phyloP scores from a whole-genome alignment of 2,113 vertebrate genomes.

The Xenus cinereus region DNA sequence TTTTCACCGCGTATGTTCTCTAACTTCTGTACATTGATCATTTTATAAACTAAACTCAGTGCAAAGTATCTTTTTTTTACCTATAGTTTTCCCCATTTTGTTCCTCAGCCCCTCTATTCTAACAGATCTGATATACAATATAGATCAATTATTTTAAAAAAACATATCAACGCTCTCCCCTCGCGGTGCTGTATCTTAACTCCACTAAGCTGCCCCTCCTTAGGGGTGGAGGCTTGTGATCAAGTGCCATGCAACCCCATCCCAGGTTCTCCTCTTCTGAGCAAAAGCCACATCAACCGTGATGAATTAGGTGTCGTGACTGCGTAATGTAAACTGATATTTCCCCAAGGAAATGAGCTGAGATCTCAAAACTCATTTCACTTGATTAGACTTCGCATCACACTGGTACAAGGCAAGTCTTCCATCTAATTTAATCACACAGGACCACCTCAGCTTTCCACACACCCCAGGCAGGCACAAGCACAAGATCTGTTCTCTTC shows the following conservation, averaged over 20 bases:
- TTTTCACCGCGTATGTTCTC: background rate
- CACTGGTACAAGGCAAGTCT: constrained; percentile 75
- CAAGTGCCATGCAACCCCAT: constrained; percentile 47
- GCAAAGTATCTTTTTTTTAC: background rate
- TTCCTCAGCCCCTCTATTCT: background rate
- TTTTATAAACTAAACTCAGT: background rate
- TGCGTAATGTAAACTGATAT: constrained; percentile 76
- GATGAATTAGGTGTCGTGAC: constrained; percentile 77
- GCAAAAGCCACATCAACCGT: constrained; percentile 67
- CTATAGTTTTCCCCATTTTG: background rate
- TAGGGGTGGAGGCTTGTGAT: constrained; percentile 58
- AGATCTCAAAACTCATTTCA: constrained; percentile 83
- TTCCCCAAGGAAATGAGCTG: constrained; percentile 76
- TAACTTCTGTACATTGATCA: background rate
- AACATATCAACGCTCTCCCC: background rate
- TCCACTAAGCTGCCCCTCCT: constrained; percentile 60
- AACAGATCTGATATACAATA: background rate
- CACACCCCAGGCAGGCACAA: constrained; percentile 70
- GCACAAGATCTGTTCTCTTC: constrained; percentile 79
- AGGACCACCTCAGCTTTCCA: constrained; percentile 76
- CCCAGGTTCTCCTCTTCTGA: constrained; percentile 69
- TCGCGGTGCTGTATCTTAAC: constrained; percentile 40
- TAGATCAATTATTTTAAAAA: background rate
- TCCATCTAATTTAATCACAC: constrained; percentile 81
- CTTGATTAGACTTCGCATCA: constrained; percentile 79